A percentile compares a stretch with the other conserved stretches of the same genome.
These are phyloP conservation scores for Ectemnius continuus DNA, from an alignment of 2,888 invertebrate genomes.

Conservation along the genomic window DNA sequence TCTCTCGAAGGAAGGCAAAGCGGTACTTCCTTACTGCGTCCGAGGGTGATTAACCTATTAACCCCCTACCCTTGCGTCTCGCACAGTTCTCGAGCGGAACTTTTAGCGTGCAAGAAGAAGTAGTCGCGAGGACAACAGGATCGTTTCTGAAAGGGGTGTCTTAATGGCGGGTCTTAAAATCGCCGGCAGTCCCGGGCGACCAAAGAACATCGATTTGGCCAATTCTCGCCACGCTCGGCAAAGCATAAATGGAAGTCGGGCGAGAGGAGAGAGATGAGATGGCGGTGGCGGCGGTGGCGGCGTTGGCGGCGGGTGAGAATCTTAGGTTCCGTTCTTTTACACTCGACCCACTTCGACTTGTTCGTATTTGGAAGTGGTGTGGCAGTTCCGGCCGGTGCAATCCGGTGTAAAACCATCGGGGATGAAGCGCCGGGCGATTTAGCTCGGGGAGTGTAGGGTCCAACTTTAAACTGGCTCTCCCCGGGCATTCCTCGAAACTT, in stretches of 20 bases:
- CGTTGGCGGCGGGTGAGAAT: not conserved
- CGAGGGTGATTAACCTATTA: slow-evolving; percentile 49
- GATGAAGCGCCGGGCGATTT: slow-evolving; percentile 17
- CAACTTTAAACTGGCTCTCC: slow-evolving; percentile 23
- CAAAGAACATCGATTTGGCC: slow-evolving; percentile 31
- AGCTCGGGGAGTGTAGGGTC: slow-evolving; percentile 20
- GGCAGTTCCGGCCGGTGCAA: slow-evolving; percentile 6
- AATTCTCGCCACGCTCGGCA: slow-evolving; percentile 6
- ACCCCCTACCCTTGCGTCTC: slow-evolving; percentile 26
- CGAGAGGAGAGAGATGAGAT: slow-evolving; percentile 5
- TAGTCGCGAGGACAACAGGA: slow-evolving; percentile 17
- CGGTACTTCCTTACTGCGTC: not conserved
- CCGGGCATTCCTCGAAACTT: slow-evolving; percentile 36
- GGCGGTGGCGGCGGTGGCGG: no score
- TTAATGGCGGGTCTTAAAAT: slow-evolving; percentile 28
- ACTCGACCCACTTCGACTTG: slow-evolving; percentile 53
- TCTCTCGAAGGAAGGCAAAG: not conserved
- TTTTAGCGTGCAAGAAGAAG: not conserved
- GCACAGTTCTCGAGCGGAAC: slow-evolving; percentile 27
- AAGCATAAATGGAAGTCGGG: not conserved
- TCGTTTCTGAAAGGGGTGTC: slow-evolving; percentile 17
- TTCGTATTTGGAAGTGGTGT: slow-evolving; percentile 39
- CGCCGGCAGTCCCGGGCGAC: not conserved
- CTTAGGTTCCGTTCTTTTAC: slow-evolving; percentile 35
- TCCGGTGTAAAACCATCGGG: slow-evolving; percentile 30